phyloP scores from a whole-genome alignment of 2,888 invertebrate species.

The Balanococcus diminutus region DNA sequence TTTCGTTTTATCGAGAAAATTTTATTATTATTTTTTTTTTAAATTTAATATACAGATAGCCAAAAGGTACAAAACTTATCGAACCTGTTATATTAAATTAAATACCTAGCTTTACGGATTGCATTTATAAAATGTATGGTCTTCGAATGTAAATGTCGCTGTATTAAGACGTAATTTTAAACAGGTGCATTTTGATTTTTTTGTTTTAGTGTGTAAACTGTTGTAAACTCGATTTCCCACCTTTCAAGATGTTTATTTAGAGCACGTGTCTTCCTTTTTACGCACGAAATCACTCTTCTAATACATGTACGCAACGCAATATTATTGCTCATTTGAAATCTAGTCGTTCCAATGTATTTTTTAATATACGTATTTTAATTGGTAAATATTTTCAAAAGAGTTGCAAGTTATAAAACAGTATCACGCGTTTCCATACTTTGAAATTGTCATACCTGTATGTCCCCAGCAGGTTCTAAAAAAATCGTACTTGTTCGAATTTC shows the following conservation, averaged over 20 bases:
- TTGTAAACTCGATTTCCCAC: slow-evolving; percentile 3
- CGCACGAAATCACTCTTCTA: slow-evolving; percentile 35
- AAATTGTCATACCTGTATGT: not conserved
- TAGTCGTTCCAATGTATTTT: slow-evolving; percentile 11
- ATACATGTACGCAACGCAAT: not conserved
- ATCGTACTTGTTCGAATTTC: not conserved
- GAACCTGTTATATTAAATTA: not conserved
- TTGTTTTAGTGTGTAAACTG: not conserved
- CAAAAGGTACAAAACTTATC: not conserved
- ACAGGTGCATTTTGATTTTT: slow-evolving; percentile 3
- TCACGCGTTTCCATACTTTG: not conserved
- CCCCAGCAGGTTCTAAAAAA: not conserved
- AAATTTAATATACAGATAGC: not conserved
- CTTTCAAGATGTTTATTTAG: slow-evolving; percentile 20
- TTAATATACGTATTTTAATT: not conserved
- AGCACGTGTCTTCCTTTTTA: slow-evolving; percentile 30
- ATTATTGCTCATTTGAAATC: slow-evolving; percentile 28
- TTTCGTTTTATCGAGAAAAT: slow-evolving; percentile 30
- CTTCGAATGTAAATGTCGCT: slow-evolving; percentile 17
- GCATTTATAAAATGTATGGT: slow-evolving; percentile 22
- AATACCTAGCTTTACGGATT: not conserved
- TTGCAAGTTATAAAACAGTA: not conserved
- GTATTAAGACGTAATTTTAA: slow-evolving; percentile 11
- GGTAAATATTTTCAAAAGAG: not conserved
- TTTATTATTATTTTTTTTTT: not conserved